Evolutionary conservation across 2,888 invertebrate species (phyloP).

Genomic region (Platycheirus albimanus): DNA sequence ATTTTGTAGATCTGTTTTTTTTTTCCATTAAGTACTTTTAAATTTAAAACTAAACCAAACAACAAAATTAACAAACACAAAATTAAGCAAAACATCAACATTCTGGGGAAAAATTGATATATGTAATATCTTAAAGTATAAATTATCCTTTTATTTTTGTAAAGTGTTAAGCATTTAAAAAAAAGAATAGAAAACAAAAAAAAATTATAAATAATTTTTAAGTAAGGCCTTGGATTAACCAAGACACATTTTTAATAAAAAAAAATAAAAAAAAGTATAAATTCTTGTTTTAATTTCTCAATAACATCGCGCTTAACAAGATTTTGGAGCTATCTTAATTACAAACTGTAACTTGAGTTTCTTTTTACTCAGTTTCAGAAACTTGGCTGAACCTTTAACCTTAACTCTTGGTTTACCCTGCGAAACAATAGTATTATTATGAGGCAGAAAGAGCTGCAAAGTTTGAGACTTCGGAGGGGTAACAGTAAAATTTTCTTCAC

Average conservation of each 20-base stretch:
- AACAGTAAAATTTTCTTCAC: too few relatives aligned
- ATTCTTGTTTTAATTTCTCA: slow-evolving; percentile 35
- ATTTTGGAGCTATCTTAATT: not conserved
- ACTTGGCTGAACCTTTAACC: too few relatives aligned
- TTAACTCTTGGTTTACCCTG: too few relatives aligned
- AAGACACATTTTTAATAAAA: slow-evolving; percentile 73
- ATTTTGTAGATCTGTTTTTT: too few relatives aligned
- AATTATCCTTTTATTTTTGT: slow-evolving; percentile 73
- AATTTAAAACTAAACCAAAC: slow-evolving; percentile 26
- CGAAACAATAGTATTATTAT: too few relatives aligned
- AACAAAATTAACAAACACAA: slow-evolving; percentile 30
- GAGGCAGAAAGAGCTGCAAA: too few relatives aligned
- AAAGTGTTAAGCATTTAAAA: slow-evolving; percentile 74
- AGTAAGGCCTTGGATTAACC: slow-evolving; percentile 73
- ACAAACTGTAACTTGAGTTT: too few relatives aligned
- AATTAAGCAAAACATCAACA: slow-evolving; percentile 58
- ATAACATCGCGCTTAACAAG: too few relatives aligned
- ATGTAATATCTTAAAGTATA: slow-evolving; percentile 49
- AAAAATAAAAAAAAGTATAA: slow-evolving; percentile 54
- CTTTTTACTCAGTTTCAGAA: too few relatives aligned
- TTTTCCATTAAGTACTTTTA: too few relatives aligned
- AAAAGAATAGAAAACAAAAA: slow-evolving; percentile 48
- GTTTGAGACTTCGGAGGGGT: too few relatives aligned
- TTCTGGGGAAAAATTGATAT: slow-evolving; percentile 72
- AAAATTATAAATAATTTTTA: slow-evolving; percentile 71